Percentiles rank a stretch among this genome's conserved stretches.
Conservation (phyloP, 2,888 invertebrate genomes). For the Pseudeuparius sepicola region DNA sequence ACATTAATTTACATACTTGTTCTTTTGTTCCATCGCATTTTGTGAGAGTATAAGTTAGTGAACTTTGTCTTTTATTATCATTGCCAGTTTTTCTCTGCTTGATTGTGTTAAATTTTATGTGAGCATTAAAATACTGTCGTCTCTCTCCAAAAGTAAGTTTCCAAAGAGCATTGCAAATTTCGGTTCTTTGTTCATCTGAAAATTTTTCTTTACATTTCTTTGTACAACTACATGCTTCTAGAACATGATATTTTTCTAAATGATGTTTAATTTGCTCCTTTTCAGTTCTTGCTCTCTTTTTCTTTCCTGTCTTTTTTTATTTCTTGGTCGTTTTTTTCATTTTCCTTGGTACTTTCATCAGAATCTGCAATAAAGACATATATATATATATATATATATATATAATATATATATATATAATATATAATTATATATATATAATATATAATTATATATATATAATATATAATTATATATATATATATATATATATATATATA, state of each 20-base stretch:
- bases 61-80: constrained; percentile 11
- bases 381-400: no score
- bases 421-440: no score
- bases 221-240: constrained; percentile 9
- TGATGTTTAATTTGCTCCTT: constrained; percentile 1
- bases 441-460: no score
- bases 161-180: constrained; percentile 9
- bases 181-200: neutral
- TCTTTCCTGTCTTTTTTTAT: neutral
- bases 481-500: no score
- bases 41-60: constrained; percentile 7
- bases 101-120: constrained; percentile 8
- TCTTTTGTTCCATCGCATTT: constrained; percentile 6
- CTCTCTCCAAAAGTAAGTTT: constrained; percentile 7
- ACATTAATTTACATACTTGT: constrained; percentile 12
- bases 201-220: constrained; percentile 9
- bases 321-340: constrained; percentile 4
- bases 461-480: no score
- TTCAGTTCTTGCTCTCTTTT: constrained; percentile 6
- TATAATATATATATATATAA: no score
- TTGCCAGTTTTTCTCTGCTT: constrained; percentile 9
- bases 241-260: constrained; percentile 9
- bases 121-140: constrained; percentile 9
- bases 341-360: constrained; percentile 6
- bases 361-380: constrained; percentile 4